These are phyloP conservation scores for Falco peregrinus DNA, from an alignment of 2,797 vertebrate genomes.

Conservation along the genomic window DNA sequence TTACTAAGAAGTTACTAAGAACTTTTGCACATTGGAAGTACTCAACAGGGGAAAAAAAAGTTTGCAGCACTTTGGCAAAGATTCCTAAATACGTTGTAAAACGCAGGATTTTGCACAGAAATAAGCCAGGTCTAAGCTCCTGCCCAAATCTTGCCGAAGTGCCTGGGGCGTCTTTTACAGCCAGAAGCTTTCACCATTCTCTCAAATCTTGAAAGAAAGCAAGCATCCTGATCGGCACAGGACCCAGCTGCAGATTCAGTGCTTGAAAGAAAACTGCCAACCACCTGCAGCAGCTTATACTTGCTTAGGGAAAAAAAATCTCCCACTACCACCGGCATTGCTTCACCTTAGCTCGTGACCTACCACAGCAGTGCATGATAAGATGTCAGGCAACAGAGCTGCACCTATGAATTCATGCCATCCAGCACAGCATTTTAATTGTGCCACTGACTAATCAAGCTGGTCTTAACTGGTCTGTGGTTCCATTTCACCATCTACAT, in stretches of 20 bases:
- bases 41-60: neutral
- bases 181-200: neutral
- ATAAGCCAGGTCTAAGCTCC: neutral
- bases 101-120: neutral
- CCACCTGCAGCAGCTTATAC: neutral
- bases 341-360: neutral
- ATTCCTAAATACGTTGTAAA: neutral
- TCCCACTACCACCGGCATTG: neutral
- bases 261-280: neutral
- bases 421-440: neutral
- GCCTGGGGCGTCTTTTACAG: neutral
- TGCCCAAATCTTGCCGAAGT: neutral
- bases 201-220: neutral
- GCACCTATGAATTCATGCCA: neutral
- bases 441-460: neutral
- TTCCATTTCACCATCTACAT: neutral
- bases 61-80: neutral
- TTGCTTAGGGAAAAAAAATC: neutral
- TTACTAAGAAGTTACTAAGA: too few species aligned
- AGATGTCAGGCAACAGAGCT: neutral
- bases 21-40: too few species aligned
- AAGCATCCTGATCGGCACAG: neutral
- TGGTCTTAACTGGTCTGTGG: neutral
- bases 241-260: neutral
- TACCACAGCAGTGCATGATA: neutral